A percentile compares a stretch with the other conserved stretches of the same genome.
Conservation (phyloP, 1,140 invertebrate species). For the Scaptomyza hsui region DNA sequence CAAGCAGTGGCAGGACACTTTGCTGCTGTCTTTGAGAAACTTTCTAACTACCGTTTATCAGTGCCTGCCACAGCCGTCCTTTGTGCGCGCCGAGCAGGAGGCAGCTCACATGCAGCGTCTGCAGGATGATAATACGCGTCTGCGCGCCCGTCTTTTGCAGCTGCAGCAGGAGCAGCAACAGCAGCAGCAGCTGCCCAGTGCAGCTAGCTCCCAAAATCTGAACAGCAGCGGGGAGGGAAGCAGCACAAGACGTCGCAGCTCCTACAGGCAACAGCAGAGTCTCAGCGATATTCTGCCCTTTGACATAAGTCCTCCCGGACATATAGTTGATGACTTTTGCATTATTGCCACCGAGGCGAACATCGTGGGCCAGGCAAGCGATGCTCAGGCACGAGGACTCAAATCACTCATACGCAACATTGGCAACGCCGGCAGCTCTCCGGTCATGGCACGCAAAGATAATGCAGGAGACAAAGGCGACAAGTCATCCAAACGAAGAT, state of each 20-base stretch:
- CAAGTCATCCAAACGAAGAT: conserved; percentile 67
- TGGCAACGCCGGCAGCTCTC: conserved; percentile 89
- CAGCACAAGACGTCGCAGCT: conserved; percentile 84
- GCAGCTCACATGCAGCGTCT: conserved; percentile 90
- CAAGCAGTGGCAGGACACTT: conserved; percentile 97
- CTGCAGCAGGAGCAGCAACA: conserved; percentile 63
- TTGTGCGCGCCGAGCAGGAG: conserved; percentile 94
- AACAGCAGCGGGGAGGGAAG: conserved; percentile 38
- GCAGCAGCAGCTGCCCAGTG: conserved; percentile 60
- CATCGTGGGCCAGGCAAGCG: conserved; percentile 77
- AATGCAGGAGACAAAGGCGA: conserved; percentile 34
- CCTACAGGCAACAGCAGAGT: conserved; percentile 85
- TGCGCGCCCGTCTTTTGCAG: conserved; percentile 86
- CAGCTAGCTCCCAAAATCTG: conserved; percentile 49
- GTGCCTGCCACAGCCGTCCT: conserved; percentile 92
- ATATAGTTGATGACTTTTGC: conserved; percentile 96
- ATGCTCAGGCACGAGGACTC: conserved; percentile 89
- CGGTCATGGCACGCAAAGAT: conserved; percentile 90
- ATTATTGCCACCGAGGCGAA: conserved; percentile 92
- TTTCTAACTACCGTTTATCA: conserved; percentile 95
- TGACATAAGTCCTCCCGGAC: conserved; percentile 88
- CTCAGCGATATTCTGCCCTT: conserved; percentile 86
- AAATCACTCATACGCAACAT: conserved; percentile 92
- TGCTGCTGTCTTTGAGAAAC: conserved; percentile 96
- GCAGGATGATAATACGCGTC: conserved; percentile 92